Evolutionary conservation across 2,888 invertebrate species (phyloP), one percentile per base, ranked within the genome.

Genomic region (Mythimna impura): DNA sequence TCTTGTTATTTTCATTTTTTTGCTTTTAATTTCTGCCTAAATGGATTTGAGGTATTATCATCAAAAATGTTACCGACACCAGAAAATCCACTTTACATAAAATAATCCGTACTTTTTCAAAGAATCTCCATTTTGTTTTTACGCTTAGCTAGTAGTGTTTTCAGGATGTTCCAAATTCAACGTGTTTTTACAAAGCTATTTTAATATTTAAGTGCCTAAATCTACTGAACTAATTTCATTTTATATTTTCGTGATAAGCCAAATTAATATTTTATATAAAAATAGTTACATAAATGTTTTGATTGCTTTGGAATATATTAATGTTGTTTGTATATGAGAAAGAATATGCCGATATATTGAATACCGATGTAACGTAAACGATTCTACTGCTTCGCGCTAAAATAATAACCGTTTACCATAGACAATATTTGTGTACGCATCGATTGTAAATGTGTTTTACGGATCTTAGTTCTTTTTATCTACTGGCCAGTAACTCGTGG

Each of bases 401-500:
- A 76, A 81, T 36, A 68, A 72, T 50, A 69, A 60, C 43, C 36
- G 25, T 22, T 62, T 60, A 70, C 22, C 54, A 64, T 22, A 58
- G 34, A 60, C 60, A 57, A 67, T 64, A 71, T 61, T 74, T 71
- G 63, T 67, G 20, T 70, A 78, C 68, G 58, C 60, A 80, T 69
- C 65, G 66, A 79, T 87, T 83, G 72, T 81, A 78, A 76, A 82
- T 86, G 81, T 87, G 88, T 89, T 88, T 43, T 89, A 88, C 84
- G 85, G 88, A 89, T 89, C 87, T 87, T 78, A 86, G 83, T 88
- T 83, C 87, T 89, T 90, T 82, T 88, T 90, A 89, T 90, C 88
- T 89, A 85, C 87, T 88, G 88, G 88, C 86, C 86, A 81, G 89
- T 88, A 88, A 87, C 80, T 83, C 72, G 83, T 85, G 88, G 78